Base-by-base conservation (phyloP, 2,888 invertebrate species). In the Lithophane semibrunnea region DNA sequence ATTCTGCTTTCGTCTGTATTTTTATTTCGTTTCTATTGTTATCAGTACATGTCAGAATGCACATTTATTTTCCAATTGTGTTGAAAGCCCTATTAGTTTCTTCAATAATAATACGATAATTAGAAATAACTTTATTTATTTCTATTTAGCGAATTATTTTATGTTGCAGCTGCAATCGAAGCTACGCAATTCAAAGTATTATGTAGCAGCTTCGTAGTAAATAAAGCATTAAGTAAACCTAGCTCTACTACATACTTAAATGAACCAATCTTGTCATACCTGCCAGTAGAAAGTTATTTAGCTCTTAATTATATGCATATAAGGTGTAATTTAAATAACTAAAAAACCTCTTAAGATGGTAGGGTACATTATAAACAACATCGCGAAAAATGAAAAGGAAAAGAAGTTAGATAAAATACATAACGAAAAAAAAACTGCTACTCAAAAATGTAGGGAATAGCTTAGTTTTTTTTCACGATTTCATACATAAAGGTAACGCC, bases 221-320 rank as follows among this genome's bases (percentile, higher is more conserved):
- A 61, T 52, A 49, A 61, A 61, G 56, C 60, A 64, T 52, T 66
- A 70, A 67, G 65, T n/a, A 24, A 80, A 54, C 37, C 13, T 69
- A 69, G 68, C 56, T 37, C 63, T n/a, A n/a, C n/a, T 47, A n/a
- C n/a, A 47, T 75, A 75, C 9, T 29, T 56, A 73, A 47, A 56
- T 75, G 73, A 73, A 86, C 86, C 86, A 86, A 71, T 71, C 65
- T 73, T 76, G 73, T 83, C 73, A 83, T 65, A 65, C 70, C 79
- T 83, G 86, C 79, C 83, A 72, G 74, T 83, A 77, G 73, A 63
- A 70, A 64, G 24, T 83, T 56, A 52, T 64, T 58, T 52, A 79
- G 44, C 29, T 63, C 24, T 67, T 24, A 83, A 47, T 64, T 21
- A 21, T n/a, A 16, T n/a, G 21, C 9, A 1, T 24, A 9, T 44